Evolutionary conservation across 2,113 vertebrate species (phyloP).

Genomic region (Elephantulus edwardii): DNA sequence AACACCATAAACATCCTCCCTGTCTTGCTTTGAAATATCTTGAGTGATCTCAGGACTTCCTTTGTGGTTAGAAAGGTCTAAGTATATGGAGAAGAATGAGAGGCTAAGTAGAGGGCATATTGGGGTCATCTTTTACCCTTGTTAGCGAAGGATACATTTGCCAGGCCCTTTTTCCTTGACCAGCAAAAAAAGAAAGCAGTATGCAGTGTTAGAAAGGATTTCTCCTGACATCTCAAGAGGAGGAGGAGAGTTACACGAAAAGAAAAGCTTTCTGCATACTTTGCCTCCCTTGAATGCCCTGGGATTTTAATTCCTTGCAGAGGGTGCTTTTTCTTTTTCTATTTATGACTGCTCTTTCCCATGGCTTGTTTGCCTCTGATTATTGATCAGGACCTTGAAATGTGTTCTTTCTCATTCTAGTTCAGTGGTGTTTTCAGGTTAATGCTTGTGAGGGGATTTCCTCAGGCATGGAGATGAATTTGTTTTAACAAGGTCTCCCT

Average conservation of each 20-base stretch:
- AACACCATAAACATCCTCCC: slow-evolving; percentile 2
- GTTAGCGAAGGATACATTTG: slow-evolving; percentile 28
- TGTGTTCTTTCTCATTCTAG: neutral
- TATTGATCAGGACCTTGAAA: neutral
- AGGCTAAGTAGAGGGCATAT: slow-evolving; percentile 26
- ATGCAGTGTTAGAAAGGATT: slow-evolving; percentile 38
- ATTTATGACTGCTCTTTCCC: neutral
- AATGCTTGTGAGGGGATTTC: neutral
- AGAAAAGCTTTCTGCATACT: neutral
- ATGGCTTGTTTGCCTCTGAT: slow-evolving; percentile 29
- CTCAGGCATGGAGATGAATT: neutral
- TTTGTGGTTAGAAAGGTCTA: slow-evolving; percentile 53
- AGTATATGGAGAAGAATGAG: neutral
- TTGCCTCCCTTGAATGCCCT: neutral
- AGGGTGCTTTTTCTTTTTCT: neutral
- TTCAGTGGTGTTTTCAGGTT: neutral
- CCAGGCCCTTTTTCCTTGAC: slow-evolving; percentile 43
- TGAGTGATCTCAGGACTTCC: slow-evolving; percentile 61
- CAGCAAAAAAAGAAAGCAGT: slow-evolving; percentile 46
- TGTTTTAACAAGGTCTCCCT: neutral
- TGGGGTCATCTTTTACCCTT: neutral
- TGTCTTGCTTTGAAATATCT: slow-evolving; percentile 23
- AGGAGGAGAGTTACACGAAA: slow-evolving; percentile 31
- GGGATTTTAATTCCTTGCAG: slow-evolving; percentile 21
- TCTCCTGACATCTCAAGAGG: slow-evolving; percentile 57